Evolutionary conservation across 2,797 vertebrate species (phyloP), one percentile per base, ranked within the genome.

Genomic region (Poliocrania exsul): DNA sequence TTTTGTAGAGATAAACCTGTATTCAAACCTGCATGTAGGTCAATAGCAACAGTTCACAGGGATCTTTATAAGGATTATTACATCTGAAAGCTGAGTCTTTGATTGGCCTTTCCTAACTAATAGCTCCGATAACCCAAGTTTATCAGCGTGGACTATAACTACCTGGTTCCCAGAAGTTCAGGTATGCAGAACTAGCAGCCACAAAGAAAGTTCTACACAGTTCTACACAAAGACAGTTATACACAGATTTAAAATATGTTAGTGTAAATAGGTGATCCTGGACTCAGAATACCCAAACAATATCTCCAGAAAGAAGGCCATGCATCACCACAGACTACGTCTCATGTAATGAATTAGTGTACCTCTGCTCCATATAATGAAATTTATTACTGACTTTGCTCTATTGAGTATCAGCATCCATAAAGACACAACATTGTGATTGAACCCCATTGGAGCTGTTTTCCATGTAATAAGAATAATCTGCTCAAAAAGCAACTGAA

Each of bases 401-500:
- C 10, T 37, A 57, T 29, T 50, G n/a, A 37, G 28, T 69, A 31
- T 56, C 50, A 82, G 64, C 16, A 70, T n/a, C 15, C 16, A 12
- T 42, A 61, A 11, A 51, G 21, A 84, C 79, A 95, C 21, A 37
- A 87, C 78, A 79, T 46, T 91, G 73, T 67, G 81, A 62, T 58
- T 97, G 91, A 73, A 88, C 4, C 23, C 35, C 46, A 94, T 53
- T 91, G 83, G 95, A 95, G 94, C 75, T 73, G 4, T 60, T 92
- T 93, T 89, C 51, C 0, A 0, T 13, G 2, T 80, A 69, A 42
- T 88, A 78, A 85, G 65, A 95, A 94, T 56, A 61, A 78, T 78
- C 64, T 94, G 96, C 46, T 92, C 74, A 77, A 88, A 79, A 93
- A 89, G 29, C 37, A 90, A 94, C 51, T 79, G 79, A 88, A 93